These are phyloP conservation scores for Argyra leucocephala DNA, from an alignment of 2,888 invertebrate species.

Conservation along the genomic window DNA sequence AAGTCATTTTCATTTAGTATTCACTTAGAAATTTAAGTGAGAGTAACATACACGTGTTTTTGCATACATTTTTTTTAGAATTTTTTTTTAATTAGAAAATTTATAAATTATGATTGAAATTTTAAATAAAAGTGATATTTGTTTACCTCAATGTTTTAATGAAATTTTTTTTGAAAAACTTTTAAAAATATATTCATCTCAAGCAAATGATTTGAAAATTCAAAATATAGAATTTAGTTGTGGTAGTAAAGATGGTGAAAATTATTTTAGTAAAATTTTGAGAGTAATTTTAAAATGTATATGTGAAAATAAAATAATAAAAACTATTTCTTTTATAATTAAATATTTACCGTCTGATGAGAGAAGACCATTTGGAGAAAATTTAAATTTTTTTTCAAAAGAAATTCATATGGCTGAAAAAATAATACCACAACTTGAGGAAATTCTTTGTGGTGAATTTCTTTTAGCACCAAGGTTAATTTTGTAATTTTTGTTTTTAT, in stretches of 20 bases:
- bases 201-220: neutral
- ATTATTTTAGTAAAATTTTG: slow-evolving; percentile 16
- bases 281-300: slow-evolving; percentile 8
- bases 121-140: neutral
- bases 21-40: too few species aligned
- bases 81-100: too few species aligned
- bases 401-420: slow-evolving; percentile 34
- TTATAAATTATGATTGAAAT: neutral
- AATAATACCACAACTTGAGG: slow-evolving; percentile 32
- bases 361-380: slow-evolving; percentile 8
- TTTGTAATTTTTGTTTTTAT: neutral
- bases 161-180: neutral
- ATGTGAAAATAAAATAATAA: neutral
- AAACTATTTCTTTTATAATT: neutral
- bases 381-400: slow-evolving; percentile 4
- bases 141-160: neutral
- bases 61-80: too few species aligned
- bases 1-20: too few species aligned
- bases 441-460: slow-evolving; percentile 16
- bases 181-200: neutral
- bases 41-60: too few species aligned
- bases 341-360: slow-evolving; percentile 10
- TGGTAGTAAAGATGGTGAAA: slow-evolving; percentile 15
- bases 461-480: slow-evolving; percentile 10
- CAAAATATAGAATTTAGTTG: neutral